Evolutionary conservation across 1,140 invertebrate species (phyloP), one percentile per base, ranked within the genome.

Genomic region (Zaprionus capensis): DNA sequence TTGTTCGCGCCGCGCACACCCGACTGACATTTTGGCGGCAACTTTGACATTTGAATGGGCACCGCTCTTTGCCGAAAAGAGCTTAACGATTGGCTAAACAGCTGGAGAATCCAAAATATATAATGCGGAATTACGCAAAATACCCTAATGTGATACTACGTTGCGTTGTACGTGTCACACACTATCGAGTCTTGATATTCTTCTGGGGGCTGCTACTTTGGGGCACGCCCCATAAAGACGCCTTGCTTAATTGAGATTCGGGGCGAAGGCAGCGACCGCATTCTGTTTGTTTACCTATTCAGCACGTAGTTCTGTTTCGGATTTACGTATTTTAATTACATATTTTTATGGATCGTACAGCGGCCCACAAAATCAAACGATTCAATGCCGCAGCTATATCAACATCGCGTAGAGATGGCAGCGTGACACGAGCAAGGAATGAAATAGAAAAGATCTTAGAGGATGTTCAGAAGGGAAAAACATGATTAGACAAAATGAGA

Each of bases 31-130:
- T 75, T 76, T 61, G 68, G 68, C 68, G 73, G 73, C 73, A 61
- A 65, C 69, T 71, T 76, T 76, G 73, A 76, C 73, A 65, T 76
- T 76, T 71, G 34, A 76, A 76, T 71, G 41, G 73, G 55, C 73
- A 55, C 20, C 44, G 55, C 53, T 31, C 14, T 38, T 57, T 44
- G 51, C 34, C 55, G 70, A 75, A 70, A 70, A 70, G 36, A 34
- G 22, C 36, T 55, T 28, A 28, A 65, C 63, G 51, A 44, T 46
- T 64, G 34, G 34, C 36, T 58, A 57, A 70, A 57, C 68, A 53
- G 28, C 31, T 28, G 56, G 2, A 51, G 20, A 70, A 70, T 61
- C 36, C 41, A 44, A 61, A 65, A 65, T 56, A 17, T 56, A 49
- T 49, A 49, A 70, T 59, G 57, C 49, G 26, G 20, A 64, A 59